Conservation (phyloP, 2,888 invertebrate species). For the Deilephila elpenor region DNA sequence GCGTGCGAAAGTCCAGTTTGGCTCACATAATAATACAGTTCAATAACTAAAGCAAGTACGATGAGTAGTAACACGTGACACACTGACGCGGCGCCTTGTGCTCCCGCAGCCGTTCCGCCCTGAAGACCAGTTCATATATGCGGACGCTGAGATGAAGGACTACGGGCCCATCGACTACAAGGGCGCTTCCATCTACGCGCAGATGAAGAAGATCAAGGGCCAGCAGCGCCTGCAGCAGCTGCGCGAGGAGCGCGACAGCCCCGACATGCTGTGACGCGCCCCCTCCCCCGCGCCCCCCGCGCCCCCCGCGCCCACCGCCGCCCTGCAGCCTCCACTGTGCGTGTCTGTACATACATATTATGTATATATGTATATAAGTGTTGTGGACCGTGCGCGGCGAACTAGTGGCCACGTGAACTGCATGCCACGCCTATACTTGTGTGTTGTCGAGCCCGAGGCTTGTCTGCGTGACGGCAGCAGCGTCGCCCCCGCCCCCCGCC, state of each 20-base stretch:
- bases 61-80: too few relatives aligned
- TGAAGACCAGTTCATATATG: constrained; percentile 93
- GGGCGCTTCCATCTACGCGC: constrained; percentile 92
- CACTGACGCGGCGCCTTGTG: background rate
- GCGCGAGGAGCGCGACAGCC: constrained; percentile 71
- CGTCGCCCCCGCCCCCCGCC: background rate
- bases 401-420: constrained; percentile 18
- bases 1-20: background rate
- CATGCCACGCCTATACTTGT: constrained; percentile 12
- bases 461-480: background rate
- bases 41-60: background rate
- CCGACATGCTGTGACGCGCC: constrained; percentile 68
- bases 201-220: constrained; percentile 87
- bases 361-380: constrained; percentile 22
- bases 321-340: background rate
- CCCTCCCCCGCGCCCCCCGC: background rate
- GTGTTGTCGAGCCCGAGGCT: constrained; percentile 17
- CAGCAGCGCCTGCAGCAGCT: constrained; percentile 79
- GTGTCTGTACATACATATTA: constrained; percentile 29
- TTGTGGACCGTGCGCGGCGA: constrained; percentile 23
- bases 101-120: constrained; percentile 90
- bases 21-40: background rate
- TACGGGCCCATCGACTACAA: constrained; percentile 97
- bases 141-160: constrained; percentile 94
- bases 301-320: background rate